These are phyloP conservation scores for Globodera ellingtonae DNA, from an alignment of 1,140 invertebrate species.

Conservation along the genomic window DNA sequence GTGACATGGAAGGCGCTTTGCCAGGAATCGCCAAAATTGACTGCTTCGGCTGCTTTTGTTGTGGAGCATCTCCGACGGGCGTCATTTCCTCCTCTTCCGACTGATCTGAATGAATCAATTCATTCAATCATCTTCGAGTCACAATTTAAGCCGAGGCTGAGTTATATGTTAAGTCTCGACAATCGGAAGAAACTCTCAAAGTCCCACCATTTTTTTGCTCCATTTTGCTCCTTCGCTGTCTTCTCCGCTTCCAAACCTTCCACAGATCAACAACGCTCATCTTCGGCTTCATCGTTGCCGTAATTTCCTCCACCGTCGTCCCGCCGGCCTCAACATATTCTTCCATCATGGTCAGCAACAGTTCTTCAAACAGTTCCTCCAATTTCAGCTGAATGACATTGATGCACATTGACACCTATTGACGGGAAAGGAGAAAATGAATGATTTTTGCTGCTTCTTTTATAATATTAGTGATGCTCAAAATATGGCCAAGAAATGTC, in stretches of 20 bases:
- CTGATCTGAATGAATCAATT: background rate
- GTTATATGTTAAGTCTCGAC: background rate
- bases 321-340: slow-evolving; percentile 45
- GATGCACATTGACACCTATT: slow-evolving; percentile 58
- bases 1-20: background rate
- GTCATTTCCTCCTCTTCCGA: background rate
- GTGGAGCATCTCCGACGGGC: background rate
- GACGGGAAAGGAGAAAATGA: background rate
- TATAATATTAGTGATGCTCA: no score
- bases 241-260: slow-evolving; percentile 52
- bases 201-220: background rate
- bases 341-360: slow-evolving; percentile 58
- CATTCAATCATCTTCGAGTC: no score
- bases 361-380: slow-evolving; percentile 62
- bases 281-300: slow-evolving; percentile 53
- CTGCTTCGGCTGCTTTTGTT: background rate
- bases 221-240: slow-evolving; percentile 14
- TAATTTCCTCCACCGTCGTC: slow-evolving; percentile 34
- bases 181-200: background rate
- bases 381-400: slow-evolving; percentile 63
- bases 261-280: slow-evolving; percentile 47
- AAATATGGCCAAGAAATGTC: no score
- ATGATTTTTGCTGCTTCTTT: no score
- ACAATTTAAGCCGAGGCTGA: background rate
- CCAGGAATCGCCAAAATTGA: background rate